Conservation (phyloP, 2,888 invertebrate species). For the Myathropa florea region DNA sequence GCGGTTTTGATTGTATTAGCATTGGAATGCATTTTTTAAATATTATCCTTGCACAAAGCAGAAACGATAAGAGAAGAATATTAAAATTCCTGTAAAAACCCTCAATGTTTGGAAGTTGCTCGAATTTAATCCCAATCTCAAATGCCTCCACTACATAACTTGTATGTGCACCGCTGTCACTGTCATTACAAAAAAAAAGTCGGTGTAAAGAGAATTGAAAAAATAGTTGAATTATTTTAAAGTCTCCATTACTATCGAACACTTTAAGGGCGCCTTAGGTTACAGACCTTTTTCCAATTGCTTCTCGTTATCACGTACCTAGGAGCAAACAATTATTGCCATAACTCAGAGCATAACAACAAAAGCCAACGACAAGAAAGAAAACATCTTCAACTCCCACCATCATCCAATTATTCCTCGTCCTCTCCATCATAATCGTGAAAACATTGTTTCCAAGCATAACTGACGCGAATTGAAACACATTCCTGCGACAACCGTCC, state of each 20-base stretch:
- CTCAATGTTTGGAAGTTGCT: no score
- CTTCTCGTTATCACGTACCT: background rate
- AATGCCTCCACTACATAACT: no score
- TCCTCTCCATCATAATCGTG: constrained; percentile 21
- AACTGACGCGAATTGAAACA: constrained; percentile 53
- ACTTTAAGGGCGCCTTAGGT: background rate
- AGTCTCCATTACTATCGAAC: background rate
- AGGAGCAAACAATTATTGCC: background rate
- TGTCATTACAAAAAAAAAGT: background rate
- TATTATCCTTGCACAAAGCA: no score
- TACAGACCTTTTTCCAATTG: background rate
- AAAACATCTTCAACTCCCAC: background rate
- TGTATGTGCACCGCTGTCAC: no score
- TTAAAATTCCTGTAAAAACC: no score
- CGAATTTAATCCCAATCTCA: no score
- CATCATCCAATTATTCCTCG: constrained; percentile 42
- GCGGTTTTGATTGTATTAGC: no score
- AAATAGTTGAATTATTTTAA: background rate
- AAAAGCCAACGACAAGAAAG: background rate
- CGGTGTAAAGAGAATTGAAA: background rate
- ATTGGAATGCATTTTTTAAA: no score
- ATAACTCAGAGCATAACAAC: background rate
- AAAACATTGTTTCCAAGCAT: constrained; percentile 21
- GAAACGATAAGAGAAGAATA: no score
- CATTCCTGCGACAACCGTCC: constrained; percentile 34